Conservation (phyloP, 2,888 invertebrate species). For the Himalopsyche anomala region DNA sequence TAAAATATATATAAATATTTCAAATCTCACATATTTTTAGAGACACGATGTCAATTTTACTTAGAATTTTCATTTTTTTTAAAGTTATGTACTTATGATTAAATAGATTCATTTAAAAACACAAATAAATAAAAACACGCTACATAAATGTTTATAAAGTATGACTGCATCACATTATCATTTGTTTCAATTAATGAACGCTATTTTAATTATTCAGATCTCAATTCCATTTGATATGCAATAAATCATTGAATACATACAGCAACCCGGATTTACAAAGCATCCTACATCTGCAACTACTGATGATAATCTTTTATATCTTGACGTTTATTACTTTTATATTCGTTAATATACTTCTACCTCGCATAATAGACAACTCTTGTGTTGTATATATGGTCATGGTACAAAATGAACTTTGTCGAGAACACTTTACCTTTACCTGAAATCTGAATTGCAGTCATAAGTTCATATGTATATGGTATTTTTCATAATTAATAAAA, state of each 20-base stretch:
- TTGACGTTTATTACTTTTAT: neutral
- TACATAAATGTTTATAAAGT: no score
- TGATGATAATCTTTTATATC: neutral
- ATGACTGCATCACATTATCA: no score
- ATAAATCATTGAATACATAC: neutral
- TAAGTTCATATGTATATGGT: neutral
- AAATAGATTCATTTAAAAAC: no score
- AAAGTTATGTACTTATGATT: no score
- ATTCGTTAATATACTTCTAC: neutral
- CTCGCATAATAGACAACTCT: neutral
- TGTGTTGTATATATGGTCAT: neutral
- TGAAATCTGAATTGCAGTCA: neutral
- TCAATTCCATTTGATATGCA: neutral
- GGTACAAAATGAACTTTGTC: neutral
- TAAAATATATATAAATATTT: no score
- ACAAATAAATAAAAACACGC: no score
- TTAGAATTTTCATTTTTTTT: no score
- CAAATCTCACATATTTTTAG: no score
- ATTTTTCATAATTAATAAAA: no score
- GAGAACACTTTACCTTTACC: neutral
- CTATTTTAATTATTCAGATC: neutral
- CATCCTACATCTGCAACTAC: neutral
- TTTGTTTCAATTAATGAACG: no score
- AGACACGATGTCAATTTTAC: no score
- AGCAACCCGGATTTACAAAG: conserved; percentile 11